A percentile compares a stretch with the other conserved stretches of the same genome.
phyloP scores from a whole-genome alignment of 2,888 invertebrate genomes.

The Agonopterix subpropinquella region DNA sequence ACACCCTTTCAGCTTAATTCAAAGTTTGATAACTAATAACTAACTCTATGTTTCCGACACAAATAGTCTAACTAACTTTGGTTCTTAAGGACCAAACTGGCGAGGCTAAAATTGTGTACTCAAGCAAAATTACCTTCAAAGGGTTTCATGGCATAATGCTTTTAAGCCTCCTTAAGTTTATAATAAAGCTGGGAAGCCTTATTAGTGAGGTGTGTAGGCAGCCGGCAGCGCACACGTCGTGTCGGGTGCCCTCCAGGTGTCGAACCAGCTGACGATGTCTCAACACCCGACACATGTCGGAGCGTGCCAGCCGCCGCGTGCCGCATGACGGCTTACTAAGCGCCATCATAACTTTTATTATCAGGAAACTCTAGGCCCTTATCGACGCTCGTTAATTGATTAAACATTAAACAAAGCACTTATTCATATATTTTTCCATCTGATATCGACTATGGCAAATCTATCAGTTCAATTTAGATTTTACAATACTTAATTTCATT shows the following conservation, averaged over 20 bases:
- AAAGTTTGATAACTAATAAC: too few species aligned
- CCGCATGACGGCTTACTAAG: not conserved
- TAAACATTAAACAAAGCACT: not conserved
- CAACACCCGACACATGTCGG: constrained; percentile 17
- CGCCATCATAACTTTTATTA: not conserved
- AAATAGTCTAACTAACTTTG: too few species aligned
- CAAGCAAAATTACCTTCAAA: not conserved
- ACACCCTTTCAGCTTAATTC: too few species aligned
- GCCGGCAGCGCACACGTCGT: constrained; percentile 1
- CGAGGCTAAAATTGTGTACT: too few species aligned
- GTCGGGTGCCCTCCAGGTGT: constrained; percentile 40
- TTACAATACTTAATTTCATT: too few species aligned
- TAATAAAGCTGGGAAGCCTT: constrained; percentile 52
- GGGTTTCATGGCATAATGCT: constrained; percentile 15
- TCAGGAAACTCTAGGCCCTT: too few species aligned
- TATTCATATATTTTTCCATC: too few species aligned
- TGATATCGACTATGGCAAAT: too few species aligned
- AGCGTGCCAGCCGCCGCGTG: constrained; percentile 44
- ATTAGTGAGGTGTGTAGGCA: constrained; percentile 29
- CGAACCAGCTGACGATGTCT: constrained; percentile 42
- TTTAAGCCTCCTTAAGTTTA: constrained; percentile 31
- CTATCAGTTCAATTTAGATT: too few species aligned
- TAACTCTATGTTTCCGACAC: too few species aligned
- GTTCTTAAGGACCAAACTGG: too few species aligned
- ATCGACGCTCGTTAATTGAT: not conserved